Evolutionary conservation across 2,113 vertebrate genomes (phyloP).

Genomic region (Dunckerocampus dactyliophorus): DNA sequence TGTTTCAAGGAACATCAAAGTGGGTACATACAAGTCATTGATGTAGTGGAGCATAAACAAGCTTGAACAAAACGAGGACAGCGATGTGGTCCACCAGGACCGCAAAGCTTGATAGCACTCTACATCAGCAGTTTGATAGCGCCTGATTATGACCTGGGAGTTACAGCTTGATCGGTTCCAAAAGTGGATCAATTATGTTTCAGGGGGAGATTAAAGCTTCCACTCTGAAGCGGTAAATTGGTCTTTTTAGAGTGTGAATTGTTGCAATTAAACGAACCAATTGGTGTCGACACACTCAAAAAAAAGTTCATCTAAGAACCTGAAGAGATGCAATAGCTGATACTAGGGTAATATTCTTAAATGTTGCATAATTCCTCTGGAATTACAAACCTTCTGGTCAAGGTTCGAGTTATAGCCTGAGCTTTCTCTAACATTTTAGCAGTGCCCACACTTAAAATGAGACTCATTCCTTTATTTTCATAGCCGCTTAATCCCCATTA

Average conservation of each 20-base stretch:
- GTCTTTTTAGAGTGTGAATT: slow-evolving; percentile 6
- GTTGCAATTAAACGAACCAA: slow-evolving; percentile 18
- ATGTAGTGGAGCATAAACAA: slow-evolving; percentile 40
- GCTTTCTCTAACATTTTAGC: no score
- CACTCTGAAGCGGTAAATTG: slow-evolving; percentile 10
- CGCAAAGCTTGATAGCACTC: slow-evolving; percentile 41
- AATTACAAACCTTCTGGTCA: no score
- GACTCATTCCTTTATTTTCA: no score
- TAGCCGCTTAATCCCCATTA: no score
- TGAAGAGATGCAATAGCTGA: no score
- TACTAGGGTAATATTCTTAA: no score
- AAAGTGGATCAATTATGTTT: slow-evolving; percentile 42
- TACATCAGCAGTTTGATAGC: slow-evolving; percentile 40
- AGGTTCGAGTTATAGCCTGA: no score
- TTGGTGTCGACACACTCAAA: neutral
- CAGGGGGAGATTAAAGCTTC: slow-evolving; percentile 32
- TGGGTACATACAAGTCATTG: slow-evolving; percentile 42
- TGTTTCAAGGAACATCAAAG: slow-evolving; percentile 61
- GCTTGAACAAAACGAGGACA: slow-evolving; percentile 41
- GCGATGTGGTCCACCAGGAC: slow-evolving; percentile 49
- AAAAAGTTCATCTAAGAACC: no score
- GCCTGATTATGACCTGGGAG: slow-evolving; percentile 35
- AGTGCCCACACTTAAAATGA: no score
- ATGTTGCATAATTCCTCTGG: no score
- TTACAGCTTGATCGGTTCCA: slow-evolving; percentile 16